Evolutionary conservation across 2,888 invertebrate genomes (phyloP), one percentile per base, ranked within the genome.

Genomic region (Antheraea yamamai): DNA sequence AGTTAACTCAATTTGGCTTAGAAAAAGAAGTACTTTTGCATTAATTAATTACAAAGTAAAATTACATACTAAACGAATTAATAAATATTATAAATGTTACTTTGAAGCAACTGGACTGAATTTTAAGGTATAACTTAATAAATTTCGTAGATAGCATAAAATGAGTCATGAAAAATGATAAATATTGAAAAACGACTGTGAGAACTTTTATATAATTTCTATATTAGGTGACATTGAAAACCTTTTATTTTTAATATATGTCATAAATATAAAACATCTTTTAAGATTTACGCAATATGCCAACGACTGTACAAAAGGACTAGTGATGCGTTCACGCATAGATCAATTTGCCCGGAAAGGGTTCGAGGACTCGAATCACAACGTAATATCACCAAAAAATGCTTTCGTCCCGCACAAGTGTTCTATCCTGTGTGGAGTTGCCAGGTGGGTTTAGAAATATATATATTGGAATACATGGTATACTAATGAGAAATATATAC

Each of bases 331-430:
- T 88, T 88, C 87, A 90, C 86, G 89, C 83, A 76, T 78, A 84
- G 86, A 91, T 91, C 88, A 84, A 90, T 90, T 91, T 85, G 77
- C 84, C 83, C 85, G 84, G 80, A 83, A 88, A 86, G 84, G 85
- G 81, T 81, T 77, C 77, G 76, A 83, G 78, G 76, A 78, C 68
- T 77, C 74, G 79, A 80, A 77, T 78, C 79, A 76, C 70, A 74
- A 66, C 74, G 76, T 66, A 66, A 26, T 66, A 74, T 76, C 66
- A 78, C 80, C 78, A 82, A 81, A 81, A 82, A 86, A 84, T 81
- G 79, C 79, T 83, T 83, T 87, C 80, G 87, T 84, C 83, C 82
- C 85, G 83, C 83, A 79, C 84, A 82, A 80, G 80, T 76, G 73
- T 78, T n/a, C 8, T 47, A 68, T 68, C 75, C 75, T 75, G 55